Percentiles rank a stretch among this genome's conserved stretches.
Evolutionary conservation across 64 coral and sea anemone species (phyloP).

Genomic region (Trachythela sp.): DNA sequence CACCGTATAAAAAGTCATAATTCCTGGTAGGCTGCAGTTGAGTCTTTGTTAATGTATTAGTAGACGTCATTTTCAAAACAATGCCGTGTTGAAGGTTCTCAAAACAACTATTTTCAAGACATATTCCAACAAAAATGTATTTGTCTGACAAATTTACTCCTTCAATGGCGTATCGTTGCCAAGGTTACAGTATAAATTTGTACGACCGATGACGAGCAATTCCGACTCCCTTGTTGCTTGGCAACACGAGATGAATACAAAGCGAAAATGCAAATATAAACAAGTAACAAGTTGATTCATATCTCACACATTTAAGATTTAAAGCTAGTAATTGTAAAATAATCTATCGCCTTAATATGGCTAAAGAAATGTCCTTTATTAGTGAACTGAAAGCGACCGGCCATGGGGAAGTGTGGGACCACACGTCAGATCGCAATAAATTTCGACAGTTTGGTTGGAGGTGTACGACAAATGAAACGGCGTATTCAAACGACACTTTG

Average conservation of each 20-base stretch:
- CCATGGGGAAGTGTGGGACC: conserved; percentile 98
- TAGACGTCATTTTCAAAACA: conserved; percentile 63
- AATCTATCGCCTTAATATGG: conserved; percentile 64
- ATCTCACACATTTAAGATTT: neutral
- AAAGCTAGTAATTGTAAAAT: neutral
- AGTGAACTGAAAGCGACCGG: conserved; percentile 87
- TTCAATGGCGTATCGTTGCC: neutral
- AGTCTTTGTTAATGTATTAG: conserved; percentile 74
- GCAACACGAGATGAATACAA: neutral
- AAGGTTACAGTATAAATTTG: neutral
- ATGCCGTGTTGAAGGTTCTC: neutral
- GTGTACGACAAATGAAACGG: conserved; percentile 90
- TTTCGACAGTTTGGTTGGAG: conserved; percentile 92
- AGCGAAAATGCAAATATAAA: neutral
- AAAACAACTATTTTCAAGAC: neutral
- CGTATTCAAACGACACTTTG: conserved; percentile 69
- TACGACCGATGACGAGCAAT: neutral
- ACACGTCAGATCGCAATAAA: conserved; percentile 81
- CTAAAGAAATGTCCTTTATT: conserved; percentile 70
- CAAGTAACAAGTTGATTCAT: neutral
- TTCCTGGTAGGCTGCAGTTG: conserved; percentile 73
- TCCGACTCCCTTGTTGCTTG: neutral
- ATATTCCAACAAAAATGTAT: neutral
- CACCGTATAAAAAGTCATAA: conserved; percentile 96
- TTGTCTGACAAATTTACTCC: neutral